Evolutionary conservation across 2,888 invertebrate species (phyloP), one percentile per base, ranked within the genome.

Genomic region (Portevinia maculata): DNA sequence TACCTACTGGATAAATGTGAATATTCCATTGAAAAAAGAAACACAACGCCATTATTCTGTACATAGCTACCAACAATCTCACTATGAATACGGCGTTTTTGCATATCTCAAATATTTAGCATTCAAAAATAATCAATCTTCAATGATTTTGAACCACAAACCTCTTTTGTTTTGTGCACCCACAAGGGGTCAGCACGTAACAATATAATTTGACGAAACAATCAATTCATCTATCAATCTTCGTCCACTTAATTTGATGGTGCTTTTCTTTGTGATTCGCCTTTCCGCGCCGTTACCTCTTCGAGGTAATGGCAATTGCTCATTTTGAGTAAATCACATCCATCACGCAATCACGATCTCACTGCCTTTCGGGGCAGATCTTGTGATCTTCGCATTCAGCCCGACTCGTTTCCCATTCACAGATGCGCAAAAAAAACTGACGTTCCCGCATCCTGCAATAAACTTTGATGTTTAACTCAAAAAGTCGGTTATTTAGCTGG

Each of bases 221-320:
- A 76, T 76, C 81, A 81, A 81, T 81, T 81, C 75, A 76, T 70
- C 75, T 70, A 81, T 81, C 81, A 81, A 81, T 81, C 81, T 81
- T 64, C 75, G 59, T 81, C 76, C 81, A 81, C 81, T 81, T 76
- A 65, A 75, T 81, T 81, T 81, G 28, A 70, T 52, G 17, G 64
- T 69, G 70, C 44, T 60, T 53, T 53, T n/a, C 44, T 30, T 53
- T 30, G 62, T 50, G 17, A 32, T 37, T 37, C 19, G 44, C 19
- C 19, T 30, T n/a, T 48, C 15, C 28, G 17, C 55, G 32, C 52
- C 65, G 34, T 13, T 1, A 19, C 6, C 44, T 32, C 13, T 46
- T n/a, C 64, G 41, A 69, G 19, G n/a, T 13, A 34, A 53, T 70
- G 34, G 57, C 79, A 70, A 70, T 79, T 70, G 70, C 59, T 81